These are phyloP conservation scores for Spinus olivaceus DNA, from an alignment of 2,797 vertebrate species.

Conservation along the genomic window DNA sequence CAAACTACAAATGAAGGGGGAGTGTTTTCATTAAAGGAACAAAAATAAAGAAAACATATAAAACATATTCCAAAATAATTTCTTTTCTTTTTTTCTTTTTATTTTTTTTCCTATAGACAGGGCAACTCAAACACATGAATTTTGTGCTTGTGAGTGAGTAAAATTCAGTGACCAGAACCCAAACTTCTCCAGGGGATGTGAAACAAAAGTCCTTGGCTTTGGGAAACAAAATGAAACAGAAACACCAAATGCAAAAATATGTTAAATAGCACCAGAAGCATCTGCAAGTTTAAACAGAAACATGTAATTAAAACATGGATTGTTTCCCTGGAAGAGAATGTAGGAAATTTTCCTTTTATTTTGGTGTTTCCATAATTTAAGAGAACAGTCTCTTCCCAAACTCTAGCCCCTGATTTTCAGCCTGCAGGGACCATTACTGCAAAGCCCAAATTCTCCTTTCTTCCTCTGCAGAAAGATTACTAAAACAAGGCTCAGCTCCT, in stretches of 20 bases:
- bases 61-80: not conserved
- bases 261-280: not conserved
- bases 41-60: not conserved
- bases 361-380: not conserved
- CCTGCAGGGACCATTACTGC: not conserved
- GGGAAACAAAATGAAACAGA: not conserved
- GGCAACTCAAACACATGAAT: not conserved
- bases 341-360: not conserved
- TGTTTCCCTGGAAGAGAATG: not conserved
- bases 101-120: not conserved
- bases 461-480: not conserved
- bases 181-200: not conserved
- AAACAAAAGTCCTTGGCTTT: not conserved
- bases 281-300: conserved; percentile 3
- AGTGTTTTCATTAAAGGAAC: not conserved
- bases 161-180: not conserved
- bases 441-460: not conserved
- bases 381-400: not conserved
- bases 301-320: not conserved
- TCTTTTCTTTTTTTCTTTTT: not conserved
- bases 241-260: not conserved
- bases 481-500: not conserved
- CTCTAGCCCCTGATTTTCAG: not conserved
- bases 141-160: not conserved
- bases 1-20: not conserved